Percentiles rank a stretch among this genome's conserved stretches.
Conservation (phyloP, 2,113 vertebrate species). For the Grammomys dolichurus region DNA sequence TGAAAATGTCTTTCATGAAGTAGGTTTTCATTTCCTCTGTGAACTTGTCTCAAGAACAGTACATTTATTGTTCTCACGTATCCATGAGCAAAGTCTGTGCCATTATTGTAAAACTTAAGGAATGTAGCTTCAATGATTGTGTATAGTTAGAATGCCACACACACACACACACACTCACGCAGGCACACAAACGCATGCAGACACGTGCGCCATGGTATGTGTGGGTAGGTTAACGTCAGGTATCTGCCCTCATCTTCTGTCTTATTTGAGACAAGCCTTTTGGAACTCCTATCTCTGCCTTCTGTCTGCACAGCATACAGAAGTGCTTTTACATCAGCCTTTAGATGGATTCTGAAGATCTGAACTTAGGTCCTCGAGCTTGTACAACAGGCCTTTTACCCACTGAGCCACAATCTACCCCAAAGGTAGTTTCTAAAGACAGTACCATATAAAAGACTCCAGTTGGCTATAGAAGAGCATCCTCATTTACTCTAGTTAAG, state of each 20-base stretch:
- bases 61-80: conserved; percentile 13
- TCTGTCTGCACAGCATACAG: too few relatives aligned
- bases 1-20: conserved; percentile 18
- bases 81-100: background rate
- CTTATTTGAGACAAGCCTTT: background rate
- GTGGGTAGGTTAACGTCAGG: background rate
- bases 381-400: background rate
- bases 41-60: background rate
- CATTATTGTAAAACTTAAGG: conserved; percentile 37
- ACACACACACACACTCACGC: too few relatives aligned
- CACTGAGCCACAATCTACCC: background rate
- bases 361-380: background rate
- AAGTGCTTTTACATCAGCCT: background rate
- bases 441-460: background rate
- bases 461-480: background rate
- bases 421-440: background rate
- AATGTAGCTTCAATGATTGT: background rate
- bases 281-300: background rate
- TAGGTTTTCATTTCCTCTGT: background rate
- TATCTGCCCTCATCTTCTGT: background rate
- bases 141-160: background rate
- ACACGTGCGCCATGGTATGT: too few relatives aligned
- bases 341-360: background rate
- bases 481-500: background rate
- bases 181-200: too few relatives aligned